A percentile compares a stretch with the other conserved stretches of the same genome.
Evolutionary conservation across 2,888 invertebrate genomes (phyloP).

Genomic region (Temnothorax unifasciatus): DNA sequence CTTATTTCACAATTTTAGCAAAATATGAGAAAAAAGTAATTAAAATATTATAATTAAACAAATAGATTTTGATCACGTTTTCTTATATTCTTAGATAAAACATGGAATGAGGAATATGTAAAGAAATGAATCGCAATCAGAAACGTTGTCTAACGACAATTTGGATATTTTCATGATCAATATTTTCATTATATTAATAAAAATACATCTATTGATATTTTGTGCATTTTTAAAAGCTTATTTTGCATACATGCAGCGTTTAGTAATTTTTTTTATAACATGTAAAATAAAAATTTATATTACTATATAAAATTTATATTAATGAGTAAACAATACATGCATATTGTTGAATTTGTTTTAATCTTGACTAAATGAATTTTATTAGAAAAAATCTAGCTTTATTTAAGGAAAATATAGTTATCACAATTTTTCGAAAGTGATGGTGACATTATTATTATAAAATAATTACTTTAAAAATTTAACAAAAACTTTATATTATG

Average conservation of each 20-base stretch:
- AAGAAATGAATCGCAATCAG: neutral
- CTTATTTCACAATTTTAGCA: neutral
- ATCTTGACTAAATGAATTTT: neutral
- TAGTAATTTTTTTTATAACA: neutral
- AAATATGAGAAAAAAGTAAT: neutral
- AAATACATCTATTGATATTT: neutral
- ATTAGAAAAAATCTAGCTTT: neutral
- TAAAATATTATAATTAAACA: neutral
- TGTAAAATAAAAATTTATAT: neutral
- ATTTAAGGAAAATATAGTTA: neutral
- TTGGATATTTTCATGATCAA: too few species aligned
- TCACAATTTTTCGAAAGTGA: neutral
- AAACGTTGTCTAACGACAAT: too few species aligned
- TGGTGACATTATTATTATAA: neutral
- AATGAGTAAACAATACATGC: neutral
- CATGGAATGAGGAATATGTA: neutral
- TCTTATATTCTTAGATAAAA: neutral
- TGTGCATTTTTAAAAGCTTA: neutral
- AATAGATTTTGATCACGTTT: neutral
- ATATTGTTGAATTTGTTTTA: neutral
- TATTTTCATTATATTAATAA: neutral
- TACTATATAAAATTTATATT: neutral
- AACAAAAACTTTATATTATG: neutral
- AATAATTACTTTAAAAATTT: neutral
- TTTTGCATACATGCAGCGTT: neutral